Conservation (phyloP, 2,888 invertebrate genomes). For the Melinopterus prodromus region DNA sequence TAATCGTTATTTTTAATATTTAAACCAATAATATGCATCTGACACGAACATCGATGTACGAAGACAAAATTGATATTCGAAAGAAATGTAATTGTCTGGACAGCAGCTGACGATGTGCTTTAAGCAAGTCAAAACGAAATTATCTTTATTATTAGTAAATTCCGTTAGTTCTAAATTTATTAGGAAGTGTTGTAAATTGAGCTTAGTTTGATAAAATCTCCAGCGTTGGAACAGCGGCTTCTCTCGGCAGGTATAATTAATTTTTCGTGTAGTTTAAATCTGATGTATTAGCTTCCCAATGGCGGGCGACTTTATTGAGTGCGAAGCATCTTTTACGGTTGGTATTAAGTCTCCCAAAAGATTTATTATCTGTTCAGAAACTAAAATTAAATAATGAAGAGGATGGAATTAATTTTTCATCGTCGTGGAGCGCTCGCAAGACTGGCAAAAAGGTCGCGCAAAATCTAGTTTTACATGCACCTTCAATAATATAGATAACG, state of each 20-base stretch:
- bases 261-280: not conserved
- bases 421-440: conserved; percentile 8
- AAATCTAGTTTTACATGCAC: conserved; percentile 16
- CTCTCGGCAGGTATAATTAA: not conserved
- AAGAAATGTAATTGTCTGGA: too few relatives aligned
- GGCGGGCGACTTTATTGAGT: not conserved
- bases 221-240: not conserved
- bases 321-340: not conserved
- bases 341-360: not conserved
- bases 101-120: too few relatives aligned
- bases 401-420: conserved; percentile 21
- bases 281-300: not conserved
- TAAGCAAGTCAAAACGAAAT: too few relatives aligned
- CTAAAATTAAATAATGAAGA: conserved; percentile 25
- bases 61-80: too few relatives aligned
- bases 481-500: conserved; percentile 16
- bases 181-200: not conserved
- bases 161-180: not conserved
- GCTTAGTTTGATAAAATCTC: not conserved
- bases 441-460: conserved; percentile 17
- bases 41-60: too few relatives aligned
- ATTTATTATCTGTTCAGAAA: conserved; percentile 15
- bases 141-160: too few relatives aligned
- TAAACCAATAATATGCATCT: too few relatives aligned
- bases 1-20: not conserved